phyloP scores from a whole-genome alignment of 2,113 vertebrate species.

The Poeciliopsis occidentalis region DNA sequence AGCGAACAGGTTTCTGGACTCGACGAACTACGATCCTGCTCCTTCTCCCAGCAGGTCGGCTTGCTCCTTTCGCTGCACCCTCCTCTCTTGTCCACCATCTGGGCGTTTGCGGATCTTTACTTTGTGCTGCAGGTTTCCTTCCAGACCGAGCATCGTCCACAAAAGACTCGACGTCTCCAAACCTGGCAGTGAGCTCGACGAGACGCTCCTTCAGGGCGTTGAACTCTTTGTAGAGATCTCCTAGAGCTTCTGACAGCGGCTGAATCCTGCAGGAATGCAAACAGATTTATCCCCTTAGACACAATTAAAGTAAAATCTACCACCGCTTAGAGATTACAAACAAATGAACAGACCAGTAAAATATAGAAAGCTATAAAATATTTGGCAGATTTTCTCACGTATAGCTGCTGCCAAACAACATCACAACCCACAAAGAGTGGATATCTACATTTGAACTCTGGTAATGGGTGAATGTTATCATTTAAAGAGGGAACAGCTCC shows the following conservation, averaged over 20 bases:
- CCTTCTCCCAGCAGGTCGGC: slow-evolving; percentile 44
- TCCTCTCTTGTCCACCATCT: slow-evolving; percentile 10
- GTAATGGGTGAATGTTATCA: neutral
- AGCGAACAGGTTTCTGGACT: slow-evolving; percentile 50
- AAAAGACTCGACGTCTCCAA: slow-evolving; percentile 80
- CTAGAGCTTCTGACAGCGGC: slow-evolving; percentile 82
- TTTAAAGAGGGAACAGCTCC: neutral
- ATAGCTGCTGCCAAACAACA: neutral
- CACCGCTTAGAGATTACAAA: neutral
- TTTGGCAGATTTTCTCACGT: too few species aligned
- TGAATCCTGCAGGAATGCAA: slow-evolving; percentile 76
- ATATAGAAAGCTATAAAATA: neutral
- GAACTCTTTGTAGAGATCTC: slow-evolving; percentile 85
- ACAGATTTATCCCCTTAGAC: neutral
- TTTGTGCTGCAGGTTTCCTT: slow-evolving; percentile 34
- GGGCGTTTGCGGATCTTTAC: slow-evolving; percentile 15
- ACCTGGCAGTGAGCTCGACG: slow-evolving; percentile 76
- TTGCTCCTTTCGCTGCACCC: neutral
- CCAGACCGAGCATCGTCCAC: slow-evolving; percentile 76
- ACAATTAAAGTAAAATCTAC: neutral
- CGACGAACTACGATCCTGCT: slow-evolving; percentile 66
- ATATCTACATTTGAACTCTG: neutral
- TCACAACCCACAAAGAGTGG: neutral
- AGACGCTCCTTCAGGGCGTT: slow-evolving; percentile 84
- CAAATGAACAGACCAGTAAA: neutral